Evolutionary conservation across 2,797 vertebrate genomes (phyloP).

Genomic region (Coregonus ussuriensis): DNA sequence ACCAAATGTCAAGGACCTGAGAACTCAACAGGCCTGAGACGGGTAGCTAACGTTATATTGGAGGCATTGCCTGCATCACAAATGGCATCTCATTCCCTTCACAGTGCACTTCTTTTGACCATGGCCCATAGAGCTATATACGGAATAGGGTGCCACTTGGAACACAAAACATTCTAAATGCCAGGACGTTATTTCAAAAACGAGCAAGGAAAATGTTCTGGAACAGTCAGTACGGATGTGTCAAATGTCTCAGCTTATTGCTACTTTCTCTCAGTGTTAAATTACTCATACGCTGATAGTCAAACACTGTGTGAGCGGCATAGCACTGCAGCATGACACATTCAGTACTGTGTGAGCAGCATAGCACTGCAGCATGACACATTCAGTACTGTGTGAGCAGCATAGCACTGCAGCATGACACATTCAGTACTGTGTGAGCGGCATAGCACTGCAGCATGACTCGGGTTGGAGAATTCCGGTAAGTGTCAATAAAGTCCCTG

Average conservation of each 20-base stretch:
- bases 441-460: neutral
- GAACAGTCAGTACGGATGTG: constrained; percentile 36
- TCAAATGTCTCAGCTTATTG: constrained; percentile 47
- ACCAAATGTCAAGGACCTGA: constrained; percentile 24
- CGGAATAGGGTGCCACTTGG: too few relatives aligned
- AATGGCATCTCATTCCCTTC: too few relatives aligned
- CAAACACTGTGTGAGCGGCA: constrained; percentile 6
- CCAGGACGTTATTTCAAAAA: too few relatives aligned
- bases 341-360: too few relatives aligned
- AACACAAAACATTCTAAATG: too few relatives aligned
- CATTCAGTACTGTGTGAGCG: constrained; percentile 13
- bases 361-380: neutral
- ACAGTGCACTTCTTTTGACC: too few relatives aligned
- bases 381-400: constrained; percentile 20
- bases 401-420: neutral
- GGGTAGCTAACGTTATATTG: constrained; percentile 17
- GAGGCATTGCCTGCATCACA: too few relatives aligned
- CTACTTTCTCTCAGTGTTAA: constrained; percentile 43
- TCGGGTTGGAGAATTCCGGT: too few relatives aligned
- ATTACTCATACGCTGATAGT: too few relatives aligned
- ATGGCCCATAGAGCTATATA: too few relatives aligned
- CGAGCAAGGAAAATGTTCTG: constrained; percentile 34
- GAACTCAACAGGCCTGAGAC: constrained; percentile 8
- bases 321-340: too few relatives aligned
- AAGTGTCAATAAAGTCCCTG: too few relatives aligned